Conservation (phyloP, 2,888 invertebrate genomes). For the Nebria brevicollis region DNA sequence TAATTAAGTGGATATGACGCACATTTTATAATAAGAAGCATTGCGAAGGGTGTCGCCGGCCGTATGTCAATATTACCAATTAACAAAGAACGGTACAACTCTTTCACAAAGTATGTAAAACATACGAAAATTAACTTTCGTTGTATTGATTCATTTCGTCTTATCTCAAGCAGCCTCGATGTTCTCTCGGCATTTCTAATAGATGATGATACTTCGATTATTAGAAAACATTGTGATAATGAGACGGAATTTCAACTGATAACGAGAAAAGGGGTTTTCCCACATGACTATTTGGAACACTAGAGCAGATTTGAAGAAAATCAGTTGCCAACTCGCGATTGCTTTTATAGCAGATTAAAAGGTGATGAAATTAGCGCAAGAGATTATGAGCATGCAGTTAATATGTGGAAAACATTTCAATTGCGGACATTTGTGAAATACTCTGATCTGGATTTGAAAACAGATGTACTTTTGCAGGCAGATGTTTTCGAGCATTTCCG, state of each 20-base stretch:
- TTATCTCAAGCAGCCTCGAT: background rate
- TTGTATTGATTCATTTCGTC: background rate
- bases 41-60: conserved; percentile 48
- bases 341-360: too few species aligned
- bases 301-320: too few species aligned
- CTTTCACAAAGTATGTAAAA: conserved; percentile 44
- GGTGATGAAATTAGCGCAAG: too few species aligned
- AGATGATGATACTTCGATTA: background rate
- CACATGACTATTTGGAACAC: conserved; percentile 7
- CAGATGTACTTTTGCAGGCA: conserved; percentile 52
- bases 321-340: too few species aligned
- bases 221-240: background rate
- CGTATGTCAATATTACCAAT: conserved; percentile 43
- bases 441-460: conserved; percentile 52
- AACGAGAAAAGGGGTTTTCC: conserved; percentile 18
- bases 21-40: conserved; percentile 54
- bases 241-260: background rate
- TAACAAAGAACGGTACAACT: conserved; percentile 37
- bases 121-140: too few species aligned
- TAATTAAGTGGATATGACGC: conserved; percentile 54
- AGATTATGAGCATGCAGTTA: too few species aligned
- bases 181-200: background rate
- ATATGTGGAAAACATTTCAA: background rate
- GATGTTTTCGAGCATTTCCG: conserved; percentile 55
- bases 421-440: conserved; percentile 52